Base-by-base conservation (phyloP, 92 coral and sea anemone genomes). In the Epizoanthus rinbou region DNA sequence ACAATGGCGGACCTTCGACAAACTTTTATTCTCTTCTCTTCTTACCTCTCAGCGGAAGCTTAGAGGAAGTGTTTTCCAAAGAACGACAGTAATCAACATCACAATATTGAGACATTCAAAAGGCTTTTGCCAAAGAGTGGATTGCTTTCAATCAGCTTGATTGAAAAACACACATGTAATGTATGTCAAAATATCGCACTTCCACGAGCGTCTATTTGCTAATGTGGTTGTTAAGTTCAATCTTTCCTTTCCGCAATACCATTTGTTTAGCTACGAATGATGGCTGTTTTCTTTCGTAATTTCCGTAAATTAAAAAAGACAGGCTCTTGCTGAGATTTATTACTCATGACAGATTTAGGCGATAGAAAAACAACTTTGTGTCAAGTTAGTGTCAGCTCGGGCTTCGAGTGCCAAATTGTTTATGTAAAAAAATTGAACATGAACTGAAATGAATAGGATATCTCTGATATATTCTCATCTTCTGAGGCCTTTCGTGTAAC, bases 41-140 rank as follows among this genome's bases (percentile, higher is more conserved):
- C 86, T 91, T 87, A 87, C 98, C 95, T 89, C 92, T 93, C 90
- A 93, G 75, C 95, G 98, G 95, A 93, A 93, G 92, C 95, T 93
- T 87, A 84, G 62, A 85, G 92, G 87, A 89, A 89, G 90, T 89
- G 89, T 81, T 85, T 80, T 80, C 70, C 86, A 81, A 85, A 82
- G 89, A 85, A 80, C 94, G 72, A 83, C 80, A 86, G 89, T 92
- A 91, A 91, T 91, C 92, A 92, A 87, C 90, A 87, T 93, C 91
- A 93, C 91, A 91, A 89, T 84, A 91, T 91, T 89, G 86, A 65
- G 91, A 80, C 91, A 87, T 93, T 93, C 87, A 91, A 91, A 86
- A 86, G 92, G 95, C 88, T 89, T 86, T 28, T 91, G 84, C 87
- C 88, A 76, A 59, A 86, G 90, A 85, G 90, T 85, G 90, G 95